Evolutionary conservation across 1,140 invertebrate species (phyloP).

Genomic region (Macrobrachium nipponense): DNA sequence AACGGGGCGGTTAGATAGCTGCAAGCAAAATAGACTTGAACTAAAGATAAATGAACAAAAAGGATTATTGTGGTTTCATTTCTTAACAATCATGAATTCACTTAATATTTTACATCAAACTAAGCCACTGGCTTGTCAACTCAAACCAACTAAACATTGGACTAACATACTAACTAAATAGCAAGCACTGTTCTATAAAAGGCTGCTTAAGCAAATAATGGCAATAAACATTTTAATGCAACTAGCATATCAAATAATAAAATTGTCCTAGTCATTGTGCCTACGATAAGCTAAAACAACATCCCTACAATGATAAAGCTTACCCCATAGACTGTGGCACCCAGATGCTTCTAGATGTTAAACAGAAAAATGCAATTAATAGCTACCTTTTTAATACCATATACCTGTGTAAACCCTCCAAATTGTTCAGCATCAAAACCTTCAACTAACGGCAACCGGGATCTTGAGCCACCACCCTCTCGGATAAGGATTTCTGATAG

Average conservation of each 20-base stretch:
- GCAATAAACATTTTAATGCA: too few species aligned
- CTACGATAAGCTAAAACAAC: background rate
- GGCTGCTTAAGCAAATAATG: too few species aligned
- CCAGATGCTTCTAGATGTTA: constrained; percentile 11
- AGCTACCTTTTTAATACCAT: constrained; percentile 57
- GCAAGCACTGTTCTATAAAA: too few species aligned
- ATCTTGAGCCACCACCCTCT: constrained; percentile 21
- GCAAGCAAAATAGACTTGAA: too few species aligned
- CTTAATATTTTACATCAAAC: too few species aligned
- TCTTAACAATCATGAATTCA: too few species aligned
- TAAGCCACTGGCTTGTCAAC: too few species aligned
- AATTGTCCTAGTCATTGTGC: background rate
- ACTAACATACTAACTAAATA: too few species aligned
- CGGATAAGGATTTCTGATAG: constrained; percentile 81
- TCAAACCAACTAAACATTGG: too few species aligned
- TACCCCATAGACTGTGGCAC: constrained; percentile 40
- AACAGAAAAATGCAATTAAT: constrained; percentile 29
- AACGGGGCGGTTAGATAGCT: too few species aligned
- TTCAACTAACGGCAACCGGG: constrained; percentile 27
- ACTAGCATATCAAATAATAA: background rate
- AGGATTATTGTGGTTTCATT: too few species aligned
- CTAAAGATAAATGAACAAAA: too few species aligned
- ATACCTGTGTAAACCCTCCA: constrained; percentile 57
- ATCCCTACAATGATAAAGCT: constrained; percentile 19
- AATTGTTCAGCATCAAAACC: constrained; percentile 54